These are phyloP conservation scores for Scaptomyza graminum DNA, from an alignment of 1,140 invertebrate genomes.

Conservation along the genomic window DNA sequence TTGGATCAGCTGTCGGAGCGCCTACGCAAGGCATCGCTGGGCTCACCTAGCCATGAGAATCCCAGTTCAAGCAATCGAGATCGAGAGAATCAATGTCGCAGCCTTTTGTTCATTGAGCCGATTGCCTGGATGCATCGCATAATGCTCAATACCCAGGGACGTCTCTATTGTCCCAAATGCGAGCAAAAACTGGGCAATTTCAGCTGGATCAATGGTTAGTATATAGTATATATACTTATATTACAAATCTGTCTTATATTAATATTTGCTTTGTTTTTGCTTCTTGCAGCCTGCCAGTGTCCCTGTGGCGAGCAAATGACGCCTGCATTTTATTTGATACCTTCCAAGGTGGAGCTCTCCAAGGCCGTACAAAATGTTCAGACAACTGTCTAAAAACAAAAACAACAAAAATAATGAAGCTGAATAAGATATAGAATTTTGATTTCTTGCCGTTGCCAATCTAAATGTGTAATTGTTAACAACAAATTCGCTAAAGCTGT, in stretches of 20 bases:
- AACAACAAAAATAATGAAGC: background rate
- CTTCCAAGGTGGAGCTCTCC: constrained; percentile 93
- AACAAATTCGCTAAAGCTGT: constrained; percentile 30
- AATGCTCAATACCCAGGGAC: constrained; percentile 88
- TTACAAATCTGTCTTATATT: background rate
- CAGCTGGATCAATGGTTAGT: constrained; percentile 91
- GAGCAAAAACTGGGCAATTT: constrained; percentile 91
- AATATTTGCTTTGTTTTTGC: background rate
- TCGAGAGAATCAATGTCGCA: constrained; percentile 85
- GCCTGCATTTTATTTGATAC: constrained; percentile 93
- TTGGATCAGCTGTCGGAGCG: constrained; percentile 78
- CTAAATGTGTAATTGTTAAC: constrained; percentile 25
- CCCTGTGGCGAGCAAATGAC: constrained; percentile 93
- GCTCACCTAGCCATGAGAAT: constrained; percentile 57
- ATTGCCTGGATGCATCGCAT: constrained; percentile 92
- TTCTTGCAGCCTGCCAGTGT: constrained; percentile 88
- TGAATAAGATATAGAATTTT: background rate
- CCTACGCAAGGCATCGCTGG: constrained; percentile 70
- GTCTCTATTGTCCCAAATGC: constrained; percentile 93
- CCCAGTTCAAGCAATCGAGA: constrained; percentile 56
- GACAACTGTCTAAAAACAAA: constrained; percentile 88
- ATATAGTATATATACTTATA: constrained; percentile 14
- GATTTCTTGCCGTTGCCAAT: background rate
- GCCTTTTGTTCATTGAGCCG: constrained; percentile 92
- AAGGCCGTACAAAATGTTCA: constrained; percentile 94